Base-by-base conservation (phyloP, 2,888 invertebrate genomes). In the Melieria crassipennis region DNA sequence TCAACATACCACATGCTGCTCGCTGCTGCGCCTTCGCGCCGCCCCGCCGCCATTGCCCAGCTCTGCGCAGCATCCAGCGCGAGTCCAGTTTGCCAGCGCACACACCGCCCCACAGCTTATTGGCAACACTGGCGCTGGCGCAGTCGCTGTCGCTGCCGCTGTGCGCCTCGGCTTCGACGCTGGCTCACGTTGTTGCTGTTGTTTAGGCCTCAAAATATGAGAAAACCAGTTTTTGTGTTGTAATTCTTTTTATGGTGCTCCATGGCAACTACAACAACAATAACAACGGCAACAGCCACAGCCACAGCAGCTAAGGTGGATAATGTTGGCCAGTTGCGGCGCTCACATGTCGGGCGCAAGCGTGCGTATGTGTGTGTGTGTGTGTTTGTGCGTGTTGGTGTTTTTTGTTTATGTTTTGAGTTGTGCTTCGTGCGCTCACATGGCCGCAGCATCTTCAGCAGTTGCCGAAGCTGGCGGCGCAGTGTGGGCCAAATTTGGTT, bases 191-290 rank as follows among this genome's bases (percentile, higher is more conserved):
- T 61, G n/a, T 61, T 65, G 70, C 55, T 62, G 62, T 16, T 62
- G 61, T 46, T 47, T 69, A 55, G 61, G 45, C 62, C 61, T 52
- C 30, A 62, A 69, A 52, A 61, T 61, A 62, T 52, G 10, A 46
- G 67, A 47, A 70, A 75, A 75, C 74, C 72, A 65, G 74, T 75
- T 75, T 74, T 9, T 47, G 56, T 68, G 74, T 69, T 72, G 74
- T 70, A 70, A 67, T 72, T 48, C 70, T 68, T 70, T 70, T 68
- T 72, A 72, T 70, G 74, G 72, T 69, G 46, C 30, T 30, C 30
- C 52, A 64, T 64, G 79, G 79, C 76, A 77, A 73, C 77, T 75
- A 76, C 76, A 77, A 74, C 75, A 77, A 63, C 76, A 76, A 55
- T 69, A 73, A 16, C 73, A 73, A 46, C 74, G 60, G 46, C 47